Evolutionary conservation across 1,140 invertebrate species (phyloP).

Genomic region (Diorhabda elongata): DNA sequence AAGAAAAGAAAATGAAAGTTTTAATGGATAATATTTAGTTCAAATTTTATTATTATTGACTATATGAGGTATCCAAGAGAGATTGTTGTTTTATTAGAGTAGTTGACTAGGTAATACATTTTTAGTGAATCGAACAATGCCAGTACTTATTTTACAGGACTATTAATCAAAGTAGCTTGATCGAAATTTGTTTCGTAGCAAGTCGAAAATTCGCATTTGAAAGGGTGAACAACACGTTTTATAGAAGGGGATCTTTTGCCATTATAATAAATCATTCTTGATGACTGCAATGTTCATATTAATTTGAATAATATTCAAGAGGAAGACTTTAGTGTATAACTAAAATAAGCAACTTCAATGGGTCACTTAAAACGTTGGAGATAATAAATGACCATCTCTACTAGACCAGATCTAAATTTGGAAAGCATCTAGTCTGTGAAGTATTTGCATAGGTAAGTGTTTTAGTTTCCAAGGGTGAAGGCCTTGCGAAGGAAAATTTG

Average conservation of each 20-base stretch:
- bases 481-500: too few relatives aligned
- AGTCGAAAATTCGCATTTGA: constrained; percentile 11
- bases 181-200: constrained; percentile 11
- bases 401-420: too few relatives aligned
- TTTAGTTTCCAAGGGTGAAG: too few relatives aligned
- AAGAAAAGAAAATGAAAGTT: too few relatives aligned
- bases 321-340: not conserved
- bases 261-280: constrained; percentile 12
- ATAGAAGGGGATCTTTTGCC: constrained; percentile 5
- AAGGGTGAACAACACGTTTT: constrained; percentile 15
- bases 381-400: too few relatives aligned
- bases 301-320: constrained; percentile 4
- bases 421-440: too few relatives aligned
- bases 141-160: not conserved
- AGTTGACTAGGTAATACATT: not conserved
- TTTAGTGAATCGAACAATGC: not conserved
- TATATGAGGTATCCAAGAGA: too few relatives aligned
- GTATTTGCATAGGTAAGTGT: too few relatives aligned
- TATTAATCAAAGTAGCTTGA: constrained; percentile 8
- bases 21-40: too few relatives aligned
- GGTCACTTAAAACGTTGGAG: too few relatives aligned
- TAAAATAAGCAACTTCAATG: too few relatives aligned
- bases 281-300: constrained; percentile 10
- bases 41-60: too few relatives aligned
- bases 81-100: not conserved